Evolutionary conservation across 2,113 vertebrate genomes (phyloP), one percentile per base, ranked within the genome.

Genomic region (Formicarius rufipectus): DNA sequence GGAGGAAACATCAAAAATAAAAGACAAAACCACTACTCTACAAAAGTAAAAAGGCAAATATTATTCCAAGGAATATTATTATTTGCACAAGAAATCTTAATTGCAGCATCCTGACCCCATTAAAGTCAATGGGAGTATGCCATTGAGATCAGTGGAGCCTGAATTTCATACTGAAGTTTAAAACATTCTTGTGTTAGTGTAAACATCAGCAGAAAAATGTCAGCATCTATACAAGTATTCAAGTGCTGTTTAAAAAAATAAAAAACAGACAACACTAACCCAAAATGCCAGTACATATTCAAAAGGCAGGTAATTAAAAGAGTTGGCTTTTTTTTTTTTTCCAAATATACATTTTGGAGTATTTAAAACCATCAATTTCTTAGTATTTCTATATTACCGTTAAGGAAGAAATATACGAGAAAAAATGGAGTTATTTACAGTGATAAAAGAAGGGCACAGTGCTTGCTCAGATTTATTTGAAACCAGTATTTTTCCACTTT

Each of bases 21-120:
- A 94, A 97, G 76, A 76, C n/a, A 92, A 94, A 87, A 80, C 5
- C 64, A 80, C 39, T 59, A 60, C 78, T 76, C 79, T 85, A 93
- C n/a, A 96, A 85, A 97, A 98, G 97, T 95, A 45, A 98, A 96
- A 97, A 97, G 74, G 82, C 74, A 97, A 94, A 76, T 81, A 94
- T 88, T 62, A 93, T 93, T 87, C 79, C 90, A 85, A 96, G 77
- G 63, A 95, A 66, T 93, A 97, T 91, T 17, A 85, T 62, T 93
- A 39, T 91, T 95, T 93, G 90, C 87, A 95, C 23, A 4, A 95
- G 68, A 95, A 92, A 95, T 93, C 71, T 75, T 84, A 87, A 95
- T 59, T 94, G 94, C 94, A 96, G 91, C 94, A 97, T 96, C 95
- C 88, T 71, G 92, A 96, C 92, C 94, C 95, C 95, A 81, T 60